Base-by-base conservation (phyloP, 37 sponge, comb jelly and placozoan species). In the Aphrocallistes beatrix region DNA sequence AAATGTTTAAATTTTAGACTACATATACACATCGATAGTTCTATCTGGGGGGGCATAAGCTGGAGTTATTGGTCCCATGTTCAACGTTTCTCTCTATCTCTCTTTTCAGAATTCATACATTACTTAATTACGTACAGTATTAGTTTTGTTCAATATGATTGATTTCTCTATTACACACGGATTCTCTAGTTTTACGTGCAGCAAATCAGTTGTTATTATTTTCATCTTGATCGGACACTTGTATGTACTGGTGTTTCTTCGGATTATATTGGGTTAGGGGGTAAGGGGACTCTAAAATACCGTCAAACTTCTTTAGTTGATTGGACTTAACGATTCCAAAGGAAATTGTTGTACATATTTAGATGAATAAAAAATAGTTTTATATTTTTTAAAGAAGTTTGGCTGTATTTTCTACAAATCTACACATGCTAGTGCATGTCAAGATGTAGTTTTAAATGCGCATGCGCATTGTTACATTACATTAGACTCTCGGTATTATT, bases 101-200 rank as follows among this genome's bases (percentile, higher is more conserved):
- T 83, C 85, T 84, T 36, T 84, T 47, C 42, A 82, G 39, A 82
- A 39, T 82, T 37, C 39, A 82, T 82, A 39, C 83, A 60, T 47
- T 60, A 60, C 75, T 60, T 60, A 60, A 60, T 60, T 60, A 60
- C 75, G 75, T 60, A 60, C 75, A 60, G 75, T 60, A 60, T 60
- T 60, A 60, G 75, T 60, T 60, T 60, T 60, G 75, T 60, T 60
- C 75, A 60, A 60, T 60, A 60, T 60, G 75, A 60, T 60, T 60
- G 75, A 60, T 60, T 60, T 28, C n/a, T 25, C 34, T 60, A 60
- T 60, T 60, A 60, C 32, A 60, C 75, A 60, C 75, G 75, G 75
- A 60, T 60, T 60, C 75, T 60, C 75, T 60, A 60, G 34, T 60
- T 60, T 60, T 60, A 60, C 75, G 75, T 60, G 75, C 75, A 60